Conservation (phyloP, 2,888 invertebrate genomes). For the Brachynemurus nebulosus region DNA sequence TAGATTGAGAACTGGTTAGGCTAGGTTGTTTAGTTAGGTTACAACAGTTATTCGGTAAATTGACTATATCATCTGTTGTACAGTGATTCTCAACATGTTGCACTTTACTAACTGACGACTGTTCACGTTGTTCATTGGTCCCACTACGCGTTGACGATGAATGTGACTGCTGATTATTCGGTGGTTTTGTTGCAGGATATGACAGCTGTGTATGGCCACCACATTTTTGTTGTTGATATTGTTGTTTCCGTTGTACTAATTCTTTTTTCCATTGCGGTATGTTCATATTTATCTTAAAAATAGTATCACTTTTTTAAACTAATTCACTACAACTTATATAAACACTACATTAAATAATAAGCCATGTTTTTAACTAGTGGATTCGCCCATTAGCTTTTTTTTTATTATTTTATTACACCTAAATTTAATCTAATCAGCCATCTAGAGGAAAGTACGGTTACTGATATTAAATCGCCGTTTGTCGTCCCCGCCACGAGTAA, state of each 20-base stretch:
- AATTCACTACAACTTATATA: background rate
- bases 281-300: background rate
- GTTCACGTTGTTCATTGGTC: too few species aligned
- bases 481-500: too few species aligned
- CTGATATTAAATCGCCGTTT: too few species aligned
- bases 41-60: slow-evolving; percentile 20
- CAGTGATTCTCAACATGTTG: slow-evolving; percentile 26
- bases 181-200: background rate
- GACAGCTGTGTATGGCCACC: slow-evolving; percentile 7
- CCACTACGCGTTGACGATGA: too few species aligned
- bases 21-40: slow-evolving; percentile 16
- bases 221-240: slow-evolving; percentile 34
- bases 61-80: slow-evolving; percentile 21
- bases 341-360: background rate
- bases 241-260: slow-evolving; percentile 60
- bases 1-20: slow-evolving; percentile 19
- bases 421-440: too few species aligned
- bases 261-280: slow-evolving; percentile 72
- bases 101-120: slow-evolving; percentile 21
- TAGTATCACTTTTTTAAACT: too few species aligned
- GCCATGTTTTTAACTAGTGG: too few species aligned
- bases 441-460: too few species aligned
- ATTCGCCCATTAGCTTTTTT: background rate
- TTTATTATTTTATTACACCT: background rate
- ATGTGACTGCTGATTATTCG: too few species aligned